Evolutionary conservation across 1,140 invertebrate species (phyloP), one percentile per base, ranked within the genome.

Genomic region (Trichomalopsis sarcophagae): DNA sequence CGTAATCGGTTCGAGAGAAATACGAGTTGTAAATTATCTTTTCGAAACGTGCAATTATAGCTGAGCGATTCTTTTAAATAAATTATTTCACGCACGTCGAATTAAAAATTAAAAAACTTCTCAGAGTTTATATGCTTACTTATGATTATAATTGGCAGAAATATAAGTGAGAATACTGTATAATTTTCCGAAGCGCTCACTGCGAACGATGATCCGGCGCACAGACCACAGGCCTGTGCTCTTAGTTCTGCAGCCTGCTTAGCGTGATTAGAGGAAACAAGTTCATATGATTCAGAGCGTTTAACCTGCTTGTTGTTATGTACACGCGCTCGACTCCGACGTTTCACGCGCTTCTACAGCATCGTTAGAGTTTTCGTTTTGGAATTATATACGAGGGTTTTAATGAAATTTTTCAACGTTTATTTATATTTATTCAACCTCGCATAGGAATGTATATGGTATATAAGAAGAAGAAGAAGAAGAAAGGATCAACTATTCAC

Each of bases 401-500:
- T 6, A 5, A 44, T 44, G 33, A 44, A 11, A 44, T 11, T 44
- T 1, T 44, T 44, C 2, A 36, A 36, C 10, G 44, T 50, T 50
- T 50, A 11, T 14, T 17, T 50, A 30, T 44, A 14, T 50, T 50
- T 50, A 50, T 50, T 13, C 11, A 50, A 14, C 14, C 6, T 50
- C 14, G 47, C n/a, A n/a, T n/a, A 1, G 17, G 55, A 21, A 62
- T 62, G 3, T n/a, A 27, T 27, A 27, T 27, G 2, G 27, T 47
- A 10, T 2, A 55, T 17, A 27, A 27, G 27, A 27, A 27, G 6
- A 17, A 62, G 21, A 17, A 62, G 21, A 21, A 62, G 6, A 21
- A 9, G 50, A 55, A 62, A 5, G 21, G 55, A n/a, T 21, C 36
- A 30, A 75, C 73, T 77, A 83, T 84, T 71, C 68, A 85, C 81